Evolutionary conservation across 2,797 vertebrate species (phyloP).

Genomic region (Ficedula albicollis): DNA sequence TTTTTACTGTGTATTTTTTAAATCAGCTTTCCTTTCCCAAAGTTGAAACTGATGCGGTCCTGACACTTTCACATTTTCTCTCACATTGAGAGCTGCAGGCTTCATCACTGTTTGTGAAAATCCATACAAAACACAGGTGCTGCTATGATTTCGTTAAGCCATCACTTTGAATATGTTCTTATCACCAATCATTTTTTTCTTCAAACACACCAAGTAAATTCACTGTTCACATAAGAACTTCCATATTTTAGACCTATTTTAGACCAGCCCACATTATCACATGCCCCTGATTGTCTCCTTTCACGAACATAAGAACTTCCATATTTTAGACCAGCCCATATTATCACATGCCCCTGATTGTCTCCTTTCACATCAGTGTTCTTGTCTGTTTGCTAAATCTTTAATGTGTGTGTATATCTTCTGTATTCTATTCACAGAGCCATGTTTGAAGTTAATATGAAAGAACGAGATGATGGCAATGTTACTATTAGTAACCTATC

Average conservation of each 20-base stretch:
- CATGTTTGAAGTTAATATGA: slow-evolving; percentile 98
- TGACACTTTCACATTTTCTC: background rate
- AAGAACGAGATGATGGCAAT: slow-evolving; percentile 88
- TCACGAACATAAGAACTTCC: no score
- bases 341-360: background rate
- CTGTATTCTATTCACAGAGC: slow-evolving; percentile 81
- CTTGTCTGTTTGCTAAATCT: background rate
- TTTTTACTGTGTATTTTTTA: background rate
- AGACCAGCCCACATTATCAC: background rate
- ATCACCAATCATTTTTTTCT: background rate
- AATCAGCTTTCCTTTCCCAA: background rate
- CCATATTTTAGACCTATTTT: background rate
- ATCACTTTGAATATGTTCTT: background rate
- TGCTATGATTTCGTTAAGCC: background rate
- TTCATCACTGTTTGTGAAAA: background rate
- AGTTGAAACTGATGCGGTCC: background rate
- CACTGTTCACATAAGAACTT: background rate
- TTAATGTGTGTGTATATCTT: slow-evolving; percentile 62
- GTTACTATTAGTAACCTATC: slow-evolving; percentile 90
- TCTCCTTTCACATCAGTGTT: background rate
- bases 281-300: background rate
- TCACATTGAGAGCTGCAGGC: background rate
- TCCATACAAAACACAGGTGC: background rate
- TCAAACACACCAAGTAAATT: background rate
- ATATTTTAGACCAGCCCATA: background rate